Evolutionary conservation across 1,140 invertebrate species (phyloP), one percentile per base, ranked within the genome.

Genomic region (Littorina saxatilis): DNA sequence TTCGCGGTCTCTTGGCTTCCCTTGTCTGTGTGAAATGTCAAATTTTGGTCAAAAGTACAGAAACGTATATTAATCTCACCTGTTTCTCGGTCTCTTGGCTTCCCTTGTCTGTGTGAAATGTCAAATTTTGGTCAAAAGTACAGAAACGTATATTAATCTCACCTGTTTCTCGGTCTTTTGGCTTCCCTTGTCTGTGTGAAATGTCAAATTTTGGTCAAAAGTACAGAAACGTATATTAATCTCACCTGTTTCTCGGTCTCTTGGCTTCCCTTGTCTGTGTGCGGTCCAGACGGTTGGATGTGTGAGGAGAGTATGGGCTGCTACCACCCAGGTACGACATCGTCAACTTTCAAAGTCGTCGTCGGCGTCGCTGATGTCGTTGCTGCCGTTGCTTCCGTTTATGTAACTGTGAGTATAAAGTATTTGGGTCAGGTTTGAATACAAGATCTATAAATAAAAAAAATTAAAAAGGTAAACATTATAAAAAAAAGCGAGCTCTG

Each of bases 221-320:
- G 68, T 72, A 72, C 32, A 35, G 9, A 72, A 32, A 35, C 15
- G 35, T n/a, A n/a, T n/a, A 37, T 32, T 58, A 15, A 37, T 61
- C 11, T 39, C 27, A 78, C 76, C 76, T 39, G 58, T 78, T 78
- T 27, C 76, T 63, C 17, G 76, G 76, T 29, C 76, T 52, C 58
- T 78, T 78, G 37, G 76, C 76, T 4, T 63, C 55, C 15, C 76
- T 61, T 1, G 55, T 63, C 39, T 78, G 76, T 5, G 27, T 63
- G 15, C 76, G 15, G 35, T 78, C 76, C 76, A 78, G 58, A 43
- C 55, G 39, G 76, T 55, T 29, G 7, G 43, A 4, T 29, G 76
- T 78, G 15, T 61, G 23, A 32, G 39, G 1, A 29, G 37, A 17
- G 35, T 27, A 15, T 20, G 15, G 3, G 40, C 40, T 73, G 23